Base-by-base conservation (phyloP, 2,888 invertebrate species). In the Pherbina coryleti region DNA sequence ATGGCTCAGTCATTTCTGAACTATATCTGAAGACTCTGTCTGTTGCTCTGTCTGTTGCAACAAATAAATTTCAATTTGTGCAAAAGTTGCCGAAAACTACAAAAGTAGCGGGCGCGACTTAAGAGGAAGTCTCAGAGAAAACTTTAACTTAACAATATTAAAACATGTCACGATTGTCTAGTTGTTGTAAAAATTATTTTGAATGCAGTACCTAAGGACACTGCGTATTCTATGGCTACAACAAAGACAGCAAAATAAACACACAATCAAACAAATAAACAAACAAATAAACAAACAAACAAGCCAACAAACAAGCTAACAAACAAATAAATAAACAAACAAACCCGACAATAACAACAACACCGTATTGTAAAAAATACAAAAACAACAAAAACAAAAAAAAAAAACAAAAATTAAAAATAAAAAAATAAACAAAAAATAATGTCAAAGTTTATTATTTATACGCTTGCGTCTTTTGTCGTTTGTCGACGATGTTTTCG, bases 391-490 rank as follows among this genome's bases (percentile, higher is more conserved):
- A 51, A 14, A 28, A 25, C 31, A 28, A 64, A 34, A 17, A 34
- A 3, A 64, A 64, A n/a, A n/a, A n/a, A 57, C 3, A 22, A 51
- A 14, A 28, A 25, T 17, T 14, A 64, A 34, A 17, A 34, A 3
- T 34, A 64, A n/a, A n/a, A n/a, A n/a, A n/a, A 28, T 14, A 7
- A 25, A 62, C 60, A 62, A 62, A 25, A 64, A 64, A 64, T 64
- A 62, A 62, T 62, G 60, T 62, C 60, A 62, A 62, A 62, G 60
- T 62, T 62, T 62, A 62, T 62, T 62, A 62, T 62, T 62, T 62
- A 64, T 64, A 34, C 64, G 64, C 31, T 64, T 34, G 25, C 34
- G 34, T 22, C 17, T 60, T 14, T 34, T 34, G 34, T 34, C 14
- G 34, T 44, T 44, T 44, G 44, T 44, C 44, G 44, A 7, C 44